Evolutionary conservation across 30 jellyfish, hydroid and myxozoan genomes (phyloP), one percentile per base, ranked within the genome.

Genomic region (Euphysa ruthae): DNA sequence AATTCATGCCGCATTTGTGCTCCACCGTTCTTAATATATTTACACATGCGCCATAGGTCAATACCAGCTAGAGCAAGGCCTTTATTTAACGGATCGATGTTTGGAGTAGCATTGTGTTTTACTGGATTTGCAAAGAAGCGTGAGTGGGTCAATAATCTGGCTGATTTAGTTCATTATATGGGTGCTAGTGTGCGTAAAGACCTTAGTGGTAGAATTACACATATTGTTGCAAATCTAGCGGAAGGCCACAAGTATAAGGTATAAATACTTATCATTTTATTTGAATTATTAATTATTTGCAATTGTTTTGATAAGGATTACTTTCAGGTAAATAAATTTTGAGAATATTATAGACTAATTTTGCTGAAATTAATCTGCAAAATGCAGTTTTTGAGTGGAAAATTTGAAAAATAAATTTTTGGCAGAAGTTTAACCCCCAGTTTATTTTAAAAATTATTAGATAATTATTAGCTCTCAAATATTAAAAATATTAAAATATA

Each of bases 171-270:
- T 4, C 98, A 80, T 43, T 80, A 71, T 72, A 81, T 90, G 98
- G 98, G 98, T 2, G 98, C 95, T 24, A 90, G 98, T 71, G 88
- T 90, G 58, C 91, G 94, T 78, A 81, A 63, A 63, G 98, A 90
- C 20, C 75, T 90, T 64, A 90, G 93, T 58, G 93, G 95, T 6
- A 84, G 75, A 66, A 71, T 90, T 21, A 90, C 98, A 1, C 98
- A 90, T 70, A 70, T 90, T 64, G 89, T 90, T 24, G 93, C 98
- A 14, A 69, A 83, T 66, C 66, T 89, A 31, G 94, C 93, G 1
- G 95, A 90, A 52, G 93, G 98, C 54, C 78, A 80, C 34, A 86
- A 86, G 35, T 86, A 86, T 63, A 86, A 79, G 94, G 96, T 86
- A 28, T 10, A 32, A 4, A 4, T 29, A 12, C 19, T 10, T 1